Base-by-base conservation (phyloP, 1,140 invertebrate genomes). In the Sycobia sp. region DNA sequence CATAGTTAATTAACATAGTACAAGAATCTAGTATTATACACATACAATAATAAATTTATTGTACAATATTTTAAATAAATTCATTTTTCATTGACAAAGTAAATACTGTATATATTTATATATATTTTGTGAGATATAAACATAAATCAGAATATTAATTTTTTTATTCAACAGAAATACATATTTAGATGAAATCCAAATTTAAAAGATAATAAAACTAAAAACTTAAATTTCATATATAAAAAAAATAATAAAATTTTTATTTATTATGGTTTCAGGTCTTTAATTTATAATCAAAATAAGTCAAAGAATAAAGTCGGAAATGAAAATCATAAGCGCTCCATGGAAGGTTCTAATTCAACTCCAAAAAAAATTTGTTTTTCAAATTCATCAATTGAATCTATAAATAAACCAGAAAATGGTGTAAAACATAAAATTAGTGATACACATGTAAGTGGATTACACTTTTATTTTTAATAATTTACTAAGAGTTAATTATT, bases 361-460 rank as follows among this genome's bases (percentile, higher is more conserved):
- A 10, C 32, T 1, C 2, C 53, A 23, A 50, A 63, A 16, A 49
- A 50, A 57, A 25, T 22, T 4, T 10, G 11, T 11, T 8, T 41
- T 16, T 43, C 53, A 0, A 50, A 50, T n/a, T 63, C 23, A 9
- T 55, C 56, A 0, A 27, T 32, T 53, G 44, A 54, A 39, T 56
- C 13, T n/a, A 47, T 50, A 46, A 43, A 13, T 44, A 7, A 59
- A 49, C 16, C 9, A 67, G 61, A 65, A 41, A 50, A 65, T 60
- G 32, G 27, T 44, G 51, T 51, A 3, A 73, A 76, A 63, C 51
- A 59, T 16, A 64, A 62, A 56, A 56, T 29, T 5, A 44, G 66
- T 22, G 68, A 67, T 23, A 65, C 65, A n/a, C 55, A 73, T 50
- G 73, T 73, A 67, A 23, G 59, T 66, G 55, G 49, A 50, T 54